Percentiles rank a stretch among this genome's conserved stretches.
These are phyloP conservation scores for Vulpes lagopus DNA, from an alignment of 2,113 vertebrate species.

Conservation along the genomic window DNA sequence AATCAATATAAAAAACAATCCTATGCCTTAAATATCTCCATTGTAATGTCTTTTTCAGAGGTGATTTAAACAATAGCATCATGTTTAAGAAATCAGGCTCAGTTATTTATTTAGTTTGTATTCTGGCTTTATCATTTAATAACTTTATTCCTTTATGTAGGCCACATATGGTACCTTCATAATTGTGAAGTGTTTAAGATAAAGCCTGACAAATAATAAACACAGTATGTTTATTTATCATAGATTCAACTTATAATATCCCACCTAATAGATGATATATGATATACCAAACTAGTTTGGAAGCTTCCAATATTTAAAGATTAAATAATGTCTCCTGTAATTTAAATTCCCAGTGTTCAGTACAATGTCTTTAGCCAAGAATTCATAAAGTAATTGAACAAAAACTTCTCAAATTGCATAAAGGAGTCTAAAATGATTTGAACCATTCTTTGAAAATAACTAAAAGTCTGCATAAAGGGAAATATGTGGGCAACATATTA, in stretches of 20 bases:
- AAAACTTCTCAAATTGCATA: background rate
- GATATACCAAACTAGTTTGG: background rate
- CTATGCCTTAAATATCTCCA: background rate
- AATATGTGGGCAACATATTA: background rate
- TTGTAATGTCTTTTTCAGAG: background rate
- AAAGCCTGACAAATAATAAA: background rate
- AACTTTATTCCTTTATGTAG: background rate
- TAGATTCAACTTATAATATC: background rate
- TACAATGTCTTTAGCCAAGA: background rate
- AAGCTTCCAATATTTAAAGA: background rate
- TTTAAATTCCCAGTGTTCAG: background rate
- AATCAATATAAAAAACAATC: background rate
- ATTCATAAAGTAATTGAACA: background rate
- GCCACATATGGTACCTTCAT: background rate
- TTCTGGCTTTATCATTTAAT: background rate
- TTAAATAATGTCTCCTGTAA: background rate
- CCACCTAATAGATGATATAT: background rate
- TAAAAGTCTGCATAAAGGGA: background rate
- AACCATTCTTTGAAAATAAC: background rate
- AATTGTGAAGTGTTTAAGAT: background rate
- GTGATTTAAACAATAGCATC: background rate
- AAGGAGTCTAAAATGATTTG: background rate
- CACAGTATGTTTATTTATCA: background rate
- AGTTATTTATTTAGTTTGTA: background rate
- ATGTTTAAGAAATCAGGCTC: background rate